Conservation (phyloP, 2,113 vertebrate genomes). For the Ahaetulla prasina region DNA sequence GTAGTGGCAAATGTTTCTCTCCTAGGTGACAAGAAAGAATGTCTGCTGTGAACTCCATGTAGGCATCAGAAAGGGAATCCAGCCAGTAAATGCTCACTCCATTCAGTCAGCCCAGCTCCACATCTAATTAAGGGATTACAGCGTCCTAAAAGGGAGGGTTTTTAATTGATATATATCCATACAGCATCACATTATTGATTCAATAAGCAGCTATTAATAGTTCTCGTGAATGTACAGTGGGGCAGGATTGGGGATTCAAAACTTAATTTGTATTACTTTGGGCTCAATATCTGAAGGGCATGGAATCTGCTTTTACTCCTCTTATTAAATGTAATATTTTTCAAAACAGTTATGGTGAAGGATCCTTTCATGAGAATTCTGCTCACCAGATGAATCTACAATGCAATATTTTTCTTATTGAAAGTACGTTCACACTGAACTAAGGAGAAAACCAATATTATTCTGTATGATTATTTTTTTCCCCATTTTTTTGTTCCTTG, state of each 20-base stretch:
- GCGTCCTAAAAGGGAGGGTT: too few relatives aligned
- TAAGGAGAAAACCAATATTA: conserved; percentile 30
- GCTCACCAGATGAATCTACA: not conserved
- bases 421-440: conserved; percentile 27
- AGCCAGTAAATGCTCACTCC: too few relatives aligned
- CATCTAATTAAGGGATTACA: too few relatives aligned
- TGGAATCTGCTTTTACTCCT: not conserved
- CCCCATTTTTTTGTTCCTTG: conserved; percentile 28
- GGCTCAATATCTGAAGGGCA: not conserved
- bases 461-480: not conserved
- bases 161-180: too few relatives aligned
- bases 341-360: not conserved
- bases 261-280: not conserved
- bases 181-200: not conserved
- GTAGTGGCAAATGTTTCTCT: too few relatives aligned
- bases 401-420: conserved; percentile 3
- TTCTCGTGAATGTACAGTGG: not conserved
- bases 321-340: not conserved
- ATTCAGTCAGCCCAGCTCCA: too few relatives aligned
- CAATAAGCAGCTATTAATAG: not conserved
- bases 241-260: not conserved
- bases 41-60: too few relatives aligned
- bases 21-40: too few relatives aligned
- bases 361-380: not conserved
- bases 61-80: too few relatives aligned